Percentiles rank a stretch among this genome's conserved stretches.
phyloP scores from a whole-genome alignment of 2,888 invertebrate genomes.

The Synergus japonicus region DNA sequence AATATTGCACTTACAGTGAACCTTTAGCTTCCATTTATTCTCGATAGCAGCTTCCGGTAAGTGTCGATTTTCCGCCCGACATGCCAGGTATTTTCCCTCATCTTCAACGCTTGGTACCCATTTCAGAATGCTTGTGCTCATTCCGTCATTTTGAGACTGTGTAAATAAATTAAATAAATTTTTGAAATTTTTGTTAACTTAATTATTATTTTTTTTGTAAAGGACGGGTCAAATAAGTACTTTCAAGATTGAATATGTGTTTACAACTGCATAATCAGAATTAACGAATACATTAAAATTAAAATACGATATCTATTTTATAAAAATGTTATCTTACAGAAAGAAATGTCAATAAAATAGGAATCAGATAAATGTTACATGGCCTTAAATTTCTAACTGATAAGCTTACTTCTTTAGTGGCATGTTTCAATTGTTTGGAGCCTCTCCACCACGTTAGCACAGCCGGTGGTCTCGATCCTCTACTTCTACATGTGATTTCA shows the following conservation, averaged over 20 bases:
- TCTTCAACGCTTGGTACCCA: constrained; percentile 91
- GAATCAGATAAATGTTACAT: no score
- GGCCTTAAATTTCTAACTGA: background rate
- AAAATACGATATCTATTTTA: no score
- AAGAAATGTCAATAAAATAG: no score
- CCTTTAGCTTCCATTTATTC: constrained; percentile 92
- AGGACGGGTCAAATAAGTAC: no score
- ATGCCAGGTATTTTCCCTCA: constrained; percentile 93
- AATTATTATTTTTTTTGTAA: background rate
- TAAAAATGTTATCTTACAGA: no score
- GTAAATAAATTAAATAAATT: constrained; percentile 49
- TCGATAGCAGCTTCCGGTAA: constrained; percentile 90
- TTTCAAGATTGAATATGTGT: no score
- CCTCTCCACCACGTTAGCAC: constrained; percentile 95
- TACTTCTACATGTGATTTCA: constrained; percentile 91
- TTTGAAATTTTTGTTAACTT: constrained; percentile 38
- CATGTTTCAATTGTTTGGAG: constrained; percentile 87
- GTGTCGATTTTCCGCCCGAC: constrained; percentile 92
- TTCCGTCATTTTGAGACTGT: constrained; percentile 67
- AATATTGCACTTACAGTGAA: constrained; percentile 87
- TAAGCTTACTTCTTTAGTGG: constrained; percentile 89
- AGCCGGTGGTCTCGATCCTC: constrained; percentile 92
- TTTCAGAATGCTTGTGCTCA: constrained; percentile 80
- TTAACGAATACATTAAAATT: no score
- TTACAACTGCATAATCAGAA: no score